Evolutionary conservation across 2,797 vertebrate species (phyloP).

Genomic region (Cygnus olor): DNA sequence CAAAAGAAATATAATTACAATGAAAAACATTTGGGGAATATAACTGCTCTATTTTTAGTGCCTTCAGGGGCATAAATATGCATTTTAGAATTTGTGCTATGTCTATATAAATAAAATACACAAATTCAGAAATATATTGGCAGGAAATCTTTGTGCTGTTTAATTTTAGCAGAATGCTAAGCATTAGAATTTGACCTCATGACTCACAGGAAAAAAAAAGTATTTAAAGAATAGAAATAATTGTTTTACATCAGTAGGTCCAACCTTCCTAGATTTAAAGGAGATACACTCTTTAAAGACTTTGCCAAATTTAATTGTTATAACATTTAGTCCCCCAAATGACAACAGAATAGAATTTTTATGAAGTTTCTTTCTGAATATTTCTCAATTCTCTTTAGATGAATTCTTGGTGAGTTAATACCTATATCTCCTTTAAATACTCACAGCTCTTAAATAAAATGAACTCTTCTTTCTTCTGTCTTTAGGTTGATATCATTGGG

Average conservation of each 20-base stretch:
- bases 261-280: background rate
- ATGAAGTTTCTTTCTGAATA: background rate
- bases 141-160: background rate
- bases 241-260: constrained; percentile 14
- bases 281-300: background rate
- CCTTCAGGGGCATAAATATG: background rate
- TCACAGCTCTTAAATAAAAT: background rate
- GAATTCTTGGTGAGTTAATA: background rate
- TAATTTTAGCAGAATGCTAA: constrained; percentile 24
- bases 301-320: constrained; percentile 12
- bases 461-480: background rate
- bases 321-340: background rate
- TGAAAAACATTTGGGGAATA: background rate
- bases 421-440: background rate
- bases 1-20: background rate
- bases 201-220: constrained; percentile 1
- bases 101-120: background rate
- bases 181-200: background rate
- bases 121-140: background rate
- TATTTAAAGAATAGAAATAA: constrained; percentile 19
- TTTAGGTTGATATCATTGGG: background rate
- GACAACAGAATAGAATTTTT: background rate
- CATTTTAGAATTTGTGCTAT: background rate
- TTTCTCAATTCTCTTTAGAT: background rate
- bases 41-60: background rate